phyloP scores from a whole-genome alignment of 2,113 vertebrate species.

The Meleagris gallopavo region DNA sequence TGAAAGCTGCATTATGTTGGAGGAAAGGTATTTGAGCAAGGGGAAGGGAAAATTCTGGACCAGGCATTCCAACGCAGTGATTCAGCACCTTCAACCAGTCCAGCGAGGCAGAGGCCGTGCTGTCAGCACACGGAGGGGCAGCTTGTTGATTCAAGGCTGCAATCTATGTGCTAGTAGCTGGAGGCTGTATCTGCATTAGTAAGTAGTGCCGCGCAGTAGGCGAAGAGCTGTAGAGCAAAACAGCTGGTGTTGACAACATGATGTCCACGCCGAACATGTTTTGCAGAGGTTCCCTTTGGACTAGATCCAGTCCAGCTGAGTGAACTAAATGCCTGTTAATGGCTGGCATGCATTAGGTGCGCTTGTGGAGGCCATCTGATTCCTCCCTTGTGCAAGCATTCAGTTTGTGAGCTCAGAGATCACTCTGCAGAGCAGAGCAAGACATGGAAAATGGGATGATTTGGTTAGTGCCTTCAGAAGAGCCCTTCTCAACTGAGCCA shows the following conservation, averaged over 20 bases:
- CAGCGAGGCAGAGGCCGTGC: background rate
- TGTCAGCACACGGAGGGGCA: background rate
- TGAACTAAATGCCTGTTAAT: background rate
- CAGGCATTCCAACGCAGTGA: background rate
- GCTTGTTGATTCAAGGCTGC: background rate
- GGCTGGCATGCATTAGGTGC: background rate
- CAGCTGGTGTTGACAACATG: background rate
- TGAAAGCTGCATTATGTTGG: background rate
- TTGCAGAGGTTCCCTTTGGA: background rate
- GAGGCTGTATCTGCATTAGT: background rate
- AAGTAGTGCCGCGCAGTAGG: background rate
- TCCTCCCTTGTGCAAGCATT: background rate
- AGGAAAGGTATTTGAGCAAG: background rate
- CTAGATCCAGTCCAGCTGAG: background rate
- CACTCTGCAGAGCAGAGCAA: background rate
- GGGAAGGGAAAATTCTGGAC: background rate
- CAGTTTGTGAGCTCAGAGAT: background rate
- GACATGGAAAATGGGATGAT: fast-evolving
- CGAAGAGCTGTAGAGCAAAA: background rate
- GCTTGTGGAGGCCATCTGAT: background rate
- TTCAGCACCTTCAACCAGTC: background rate
- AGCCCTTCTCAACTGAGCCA: background rate
- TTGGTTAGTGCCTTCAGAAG: background rate
- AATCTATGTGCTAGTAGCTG: background rate
- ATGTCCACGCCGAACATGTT: background rate